These are phyloP conservation scores for Tromatobia lineatoria DNA, from an alignment of 2,888 invertebrate species.

Conservation along the genomic window DNA sequence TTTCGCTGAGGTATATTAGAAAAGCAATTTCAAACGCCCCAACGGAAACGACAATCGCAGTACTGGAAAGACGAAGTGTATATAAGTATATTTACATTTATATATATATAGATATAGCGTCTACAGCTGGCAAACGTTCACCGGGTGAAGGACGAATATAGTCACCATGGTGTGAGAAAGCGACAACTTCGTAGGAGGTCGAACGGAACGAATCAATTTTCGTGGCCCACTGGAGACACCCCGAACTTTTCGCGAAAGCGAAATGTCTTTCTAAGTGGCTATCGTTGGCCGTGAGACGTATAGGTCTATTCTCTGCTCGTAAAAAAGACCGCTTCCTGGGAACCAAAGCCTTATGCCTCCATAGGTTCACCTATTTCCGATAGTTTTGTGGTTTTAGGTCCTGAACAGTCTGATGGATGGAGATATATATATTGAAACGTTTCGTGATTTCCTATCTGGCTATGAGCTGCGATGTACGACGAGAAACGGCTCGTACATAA, in stretches of 20 bases:
- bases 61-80: neutral
- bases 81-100: no score
- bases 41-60: slow-evolving; percentile 29
- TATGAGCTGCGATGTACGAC: no score
- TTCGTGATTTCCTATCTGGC: no score
- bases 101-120: no score
- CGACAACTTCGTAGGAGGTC: slow-evolving; percentile 68
- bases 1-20: slow-evolving; percentile 2
- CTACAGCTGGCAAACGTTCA: neutral
- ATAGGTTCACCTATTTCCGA: slow-evolving; percentile 79
- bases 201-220: slow-evolving; percentile 76
- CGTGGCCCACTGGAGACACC: slow-evolving; percentile 73
- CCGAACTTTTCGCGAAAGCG: slow-evolving; percentile 76
- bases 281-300: slow-evolving; percentile 63
- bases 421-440: no score
- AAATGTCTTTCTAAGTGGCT: slow-evolving; percentile 77
- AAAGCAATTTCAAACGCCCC: slow-evolving; percentile 42
- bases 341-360: slow-evolving; percentile 46
- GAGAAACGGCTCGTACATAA: no score
- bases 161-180: slow-evolving; percentile 5
- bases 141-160: slow-evolving; percentile 35
- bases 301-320: slow-evolving; percentile 72
- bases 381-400: slow-evolving; percentile 78
- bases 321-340: slow-evolving; percentile 68
- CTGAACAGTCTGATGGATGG: slow-evolving; percentile 27